Percentiles rank a stretch among this genome's conserved stretches.
Conservation (phyloP, 2,113 vertebrate genomes). For the Gobio gobio region DNA sequence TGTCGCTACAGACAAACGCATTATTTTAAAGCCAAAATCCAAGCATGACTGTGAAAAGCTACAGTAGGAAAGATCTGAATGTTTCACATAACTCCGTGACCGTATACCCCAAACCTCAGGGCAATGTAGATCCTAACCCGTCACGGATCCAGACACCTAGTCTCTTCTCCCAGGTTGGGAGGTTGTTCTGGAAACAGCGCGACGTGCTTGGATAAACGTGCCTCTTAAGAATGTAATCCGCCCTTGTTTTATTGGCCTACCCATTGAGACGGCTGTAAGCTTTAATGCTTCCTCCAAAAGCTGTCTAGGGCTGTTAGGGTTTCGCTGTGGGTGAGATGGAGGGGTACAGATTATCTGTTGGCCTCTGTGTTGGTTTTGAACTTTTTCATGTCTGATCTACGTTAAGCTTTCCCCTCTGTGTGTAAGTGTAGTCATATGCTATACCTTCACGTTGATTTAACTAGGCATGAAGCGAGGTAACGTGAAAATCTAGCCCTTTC, state of each 20-base stretch:
- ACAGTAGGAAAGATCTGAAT: conserved; percentile 23
- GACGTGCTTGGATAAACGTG: conserved; percentile 47
- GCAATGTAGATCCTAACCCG: conserved; percentile 16
- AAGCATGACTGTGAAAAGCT: conserved; percentile 34
- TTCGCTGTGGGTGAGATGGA: conserved; percentile 24
- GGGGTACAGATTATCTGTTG: conserved; percentile 24
- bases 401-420: conserved; percentile 8
- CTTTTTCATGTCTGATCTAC: background rate
- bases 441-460: conserved; percentile 12
- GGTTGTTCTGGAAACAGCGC: conserved; percentile 13
- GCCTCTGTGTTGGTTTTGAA: conserved; percentile 10
- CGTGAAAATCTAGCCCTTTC: conserved; percentile 9
- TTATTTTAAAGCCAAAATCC: conserved; percentile 23
- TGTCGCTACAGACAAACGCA: conserved; percentile 36
- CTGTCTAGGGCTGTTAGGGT: conserved; percentile 45
- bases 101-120: conserved; percentile 6
- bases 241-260: conserved; percentile 53
- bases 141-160: conserved; percentile 19
- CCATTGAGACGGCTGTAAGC: conserved; percentile 47
- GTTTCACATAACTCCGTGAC: conserved; percentile 38
- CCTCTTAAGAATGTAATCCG: conserved; percentile 55
- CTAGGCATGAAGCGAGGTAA: background rate
- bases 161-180: conserved; percentile 12
- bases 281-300: conserved; percentile 56
- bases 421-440: conserved; percentile 28